These are phyloP conservation scores for Hedya salicella DNA, from an alignment of 2,888 invertebrate genomes.

Conservation along the genomic window DNA sequence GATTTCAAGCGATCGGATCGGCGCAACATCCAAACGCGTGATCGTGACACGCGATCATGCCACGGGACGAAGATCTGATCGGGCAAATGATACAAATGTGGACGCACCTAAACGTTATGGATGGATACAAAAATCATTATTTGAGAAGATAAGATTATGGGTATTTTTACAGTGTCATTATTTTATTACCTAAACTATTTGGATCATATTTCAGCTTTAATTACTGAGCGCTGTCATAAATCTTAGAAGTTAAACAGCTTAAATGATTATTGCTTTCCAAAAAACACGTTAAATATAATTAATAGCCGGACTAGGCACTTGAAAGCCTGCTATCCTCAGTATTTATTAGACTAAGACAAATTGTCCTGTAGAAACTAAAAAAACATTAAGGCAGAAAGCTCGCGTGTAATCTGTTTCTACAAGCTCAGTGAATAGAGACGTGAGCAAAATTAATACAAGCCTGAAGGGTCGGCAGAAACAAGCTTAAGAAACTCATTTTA, in stretches of 20 bases:
- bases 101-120: not conserved
- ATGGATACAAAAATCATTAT: not conserved
- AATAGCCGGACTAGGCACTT: not conserved
- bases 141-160: not conserved
- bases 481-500: not conserved
- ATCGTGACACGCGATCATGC: too few relatives aligned
- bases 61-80: too few relatives aligned
- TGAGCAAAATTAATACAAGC: constrained; percentile 15
- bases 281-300: not conserved
- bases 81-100: too few relatives aligned
- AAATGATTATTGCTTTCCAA: not conserved
- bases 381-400: constrained; percentile 12
- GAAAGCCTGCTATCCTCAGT: not conserved
- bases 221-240: not conserved
- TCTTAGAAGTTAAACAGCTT: not conserved
- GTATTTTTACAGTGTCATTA: not conserved
- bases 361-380: constrained; percentile 10
- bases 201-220: not conserved
- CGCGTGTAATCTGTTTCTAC: constrained; percentile 32
- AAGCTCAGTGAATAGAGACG: constrained; percentile 31
- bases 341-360: constrained; percentile 15
- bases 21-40: too few relatives aligned
- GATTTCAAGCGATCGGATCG: too few relatives aligned
- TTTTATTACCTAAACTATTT: not conserved
- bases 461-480: constrained; percentile 25